Conservation (phyloP, 1,140 invertebrate genomes). For the Brachionus koreanus region DNA sequence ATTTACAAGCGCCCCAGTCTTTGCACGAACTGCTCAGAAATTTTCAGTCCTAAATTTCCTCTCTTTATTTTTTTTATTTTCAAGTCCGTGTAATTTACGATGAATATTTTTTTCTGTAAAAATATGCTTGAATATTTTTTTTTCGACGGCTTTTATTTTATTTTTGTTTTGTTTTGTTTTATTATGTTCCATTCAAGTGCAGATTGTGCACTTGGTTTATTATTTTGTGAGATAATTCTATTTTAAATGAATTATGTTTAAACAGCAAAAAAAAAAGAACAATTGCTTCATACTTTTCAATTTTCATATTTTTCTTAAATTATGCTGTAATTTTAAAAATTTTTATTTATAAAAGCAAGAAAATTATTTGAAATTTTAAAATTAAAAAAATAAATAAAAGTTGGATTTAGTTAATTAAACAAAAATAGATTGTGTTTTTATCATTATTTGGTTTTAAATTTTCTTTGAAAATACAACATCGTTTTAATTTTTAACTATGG, state of each 20-base stretch:
- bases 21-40: conserved; percentile 41
- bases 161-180: not conserved
- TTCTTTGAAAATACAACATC: no score
- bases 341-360: not conserved
- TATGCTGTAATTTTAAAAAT: not conserved
- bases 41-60: conserved; percentile 40
- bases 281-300: not conserved
- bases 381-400: not conserved
- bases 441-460: no score
- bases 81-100: conserved; percentile 14
- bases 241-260: not conserved
- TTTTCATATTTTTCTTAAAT: not conserved
- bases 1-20: conserved; percentile 41
- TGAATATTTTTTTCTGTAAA: not conserved
- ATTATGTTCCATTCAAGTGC: not conserved
- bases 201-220: not conserved
- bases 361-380: not conserved
- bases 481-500: no score
- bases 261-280: not conserved
- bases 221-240: not conserved
- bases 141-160: not conserved
- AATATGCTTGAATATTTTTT: not conserved
- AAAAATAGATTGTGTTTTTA: no score
- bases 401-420: not conserved
- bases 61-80: not conserved